Percentiles rank a stretch among this genome's conserved stretches.
phyloP scores from a whole-genome alignment of 1,140 invertebrate species.

The Drosophila arawakana region DNA sequence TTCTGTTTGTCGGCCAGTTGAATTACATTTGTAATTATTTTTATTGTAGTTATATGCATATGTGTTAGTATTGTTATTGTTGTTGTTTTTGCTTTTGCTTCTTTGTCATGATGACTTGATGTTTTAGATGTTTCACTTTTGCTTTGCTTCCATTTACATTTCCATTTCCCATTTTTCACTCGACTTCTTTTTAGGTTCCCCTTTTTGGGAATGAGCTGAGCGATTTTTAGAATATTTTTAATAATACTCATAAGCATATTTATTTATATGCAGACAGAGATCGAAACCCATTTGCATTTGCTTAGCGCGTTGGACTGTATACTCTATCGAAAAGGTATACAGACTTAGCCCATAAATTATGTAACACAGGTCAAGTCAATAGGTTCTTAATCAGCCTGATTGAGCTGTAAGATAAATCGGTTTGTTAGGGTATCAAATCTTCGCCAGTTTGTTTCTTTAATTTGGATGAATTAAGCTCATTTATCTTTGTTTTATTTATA shows the following conservation, averaged over 20 bases:
- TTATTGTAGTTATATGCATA: slow-evolving; percentile 52
- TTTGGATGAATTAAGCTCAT: slow-evolving; percentile 16
- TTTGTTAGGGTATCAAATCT: slow-evolving; percentile 11
- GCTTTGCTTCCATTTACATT: slow-evolving; percentile 12
- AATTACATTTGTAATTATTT: slow-evolving; percentile 62
- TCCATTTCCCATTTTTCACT: slow-evolving; percentile 4
- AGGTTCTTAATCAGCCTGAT: neutral
- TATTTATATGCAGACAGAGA: slow-evolving; percentile 16
- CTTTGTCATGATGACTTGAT: slow-evolving; percentile 53
- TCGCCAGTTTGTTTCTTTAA: neutral
- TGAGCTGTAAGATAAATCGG: neutral
- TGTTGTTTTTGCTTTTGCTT: slow-evolving; percentile 12
- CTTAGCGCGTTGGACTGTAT: slow-evolving; percentile 17
- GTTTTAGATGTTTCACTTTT: slow-evolving; percentile 21
- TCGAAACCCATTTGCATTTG: slow-evolving; percentile 32
- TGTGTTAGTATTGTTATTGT: slow-evolving; percentile 3
- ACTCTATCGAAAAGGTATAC: neutral
- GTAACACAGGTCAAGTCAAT: neutral
- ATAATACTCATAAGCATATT: neutral
- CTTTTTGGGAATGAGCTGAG: neutral
- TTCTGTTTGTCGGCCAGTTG: slow-evolving; percentile 39
- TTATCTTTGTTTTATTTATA: slow-evolving; percentile 25
- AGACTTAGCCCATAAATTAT: neutral
- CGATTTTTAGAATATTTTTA: slow-evolving; percentile 6
- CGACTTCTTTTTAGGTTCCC: neutral